Base-by-base conservation (phyloP, 2,888 invertebrate genomes). In the Calliopum simillimum region DNA sequence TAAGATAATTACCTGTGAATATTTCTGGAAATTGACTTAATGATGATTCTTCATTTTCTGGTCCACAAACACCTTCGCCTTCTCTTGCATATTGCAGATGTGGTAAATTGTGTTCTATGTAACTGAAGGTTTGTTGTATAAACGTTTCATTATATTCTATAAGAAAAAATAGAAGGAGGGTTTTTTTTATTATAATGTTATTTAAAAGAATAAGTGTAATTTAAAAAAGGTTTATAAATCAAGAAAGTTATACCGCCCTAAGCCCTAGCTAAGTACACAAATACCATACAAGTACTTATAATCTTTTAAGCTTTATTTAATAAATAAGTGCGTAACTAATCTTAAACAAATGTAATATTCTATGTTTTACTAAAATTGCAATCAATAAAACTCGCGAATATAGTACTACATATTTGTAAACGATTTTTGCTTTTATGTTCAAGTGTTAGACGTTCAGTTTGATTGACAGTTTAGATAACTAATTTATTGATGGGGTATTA, bases 21-120 rank as follows among this genome's bases (percentile, higher is more conserved):
- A 79, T 51, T 69, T 84, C 84, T 1, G 81, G 76, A 67, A 84
- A 84, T 53, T 84, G 84, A 59, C 81, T 82, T 47, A 84, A 73
- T 0, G 84, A 79, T 12, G 78, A 77, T 44, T 71, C 70, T 2
- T 75, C 77, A 19, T 72, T 72, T 2, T 80, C 78, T n/a, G 73
- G 76, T 8, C 73, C 70, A 44, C 74, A 75, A 11, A 46, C 21
- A n/a, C 75, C 75, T 3, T 75, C 70, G n/a, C 70, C 71, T 58
- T 68, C 79, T 19, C 83, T 79, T 12, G 80, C 78, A 72, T 71
- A 71, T 77, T 72, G n/a, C 72, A 66, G 14, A 6, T 13, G 53
- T 19, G 79, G 72, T 19, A 84, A 76, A 70, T 82, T 77, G 47
- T 79, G 76, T 74, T 80, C 82, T 64, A 84, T 73, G 66, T 79